Conservation (phyloP, 2,888 invertebrate species). For the Arge pagana region DNA sequence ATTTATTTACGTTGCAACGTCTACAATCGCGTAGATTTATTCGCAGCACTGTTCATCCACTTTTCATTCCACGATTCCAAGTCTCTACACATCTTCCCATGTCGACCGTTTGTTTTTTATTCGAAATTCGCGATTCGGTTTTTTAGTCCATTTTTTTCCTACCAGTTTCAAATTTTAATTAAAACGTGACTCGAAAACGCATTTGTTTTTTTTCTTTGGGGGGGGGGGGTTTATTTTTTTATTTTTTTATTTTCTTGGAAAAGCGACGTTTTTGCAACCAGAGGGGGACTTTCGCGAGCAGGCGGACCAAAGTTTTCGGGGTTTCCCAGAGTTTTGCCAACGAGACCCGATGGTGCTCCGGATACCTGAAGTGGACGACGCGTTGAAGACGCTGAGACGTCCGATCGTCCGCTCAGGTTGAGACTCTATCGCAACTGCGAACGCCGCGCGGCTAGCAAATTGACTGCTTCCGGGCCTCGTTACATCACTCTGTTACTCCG, state of each 20-base stretch:
- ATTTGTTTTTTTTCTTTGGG: not conserved
- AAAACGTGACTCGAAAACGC: too few species aligned
- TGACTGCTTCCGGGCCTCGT: conserved; percentile 59
- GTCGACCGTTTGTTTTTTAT: not conserved
- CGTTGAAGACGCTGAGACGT: conserved; percentile 2
- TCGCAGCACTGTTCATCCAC: too few species aligned
- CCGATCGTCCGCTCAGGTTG: conserved; percentile 43
- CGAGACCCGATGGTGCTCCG: too few species aligned
- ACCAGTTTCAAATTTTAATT: not conserved
- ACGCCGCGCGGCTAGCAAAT: conserved; percentile 55
- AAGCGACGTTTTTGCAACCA: not conserved
- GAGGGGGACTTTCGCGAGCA: conserved; percentile 2
- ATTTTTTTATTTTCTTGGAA: not conserved
- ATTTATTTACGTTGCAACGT: too few species aligned
- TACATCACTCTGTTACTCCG: conserved; percentile 60
- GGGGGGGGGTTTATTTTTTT: not conserved
- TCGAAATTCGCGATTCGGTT: not conserved
- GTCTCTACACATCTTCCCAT: not conserved
- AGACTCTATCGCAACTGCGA: conserved; percentile 53
- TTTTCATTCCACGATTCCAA: not conserved
- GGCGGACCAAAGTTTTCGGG: too few species aligned
- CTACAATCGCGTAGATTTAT: too few species aligned
- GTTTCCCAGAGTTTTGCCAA: too few species aligned
- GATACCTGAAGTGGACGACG: conserved; percentile 7
- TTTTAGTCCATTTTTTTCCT: not conserved